Conservation (phyloP, 2,797 vertebrate species). For the Notolepis coatsorum region DNA sequence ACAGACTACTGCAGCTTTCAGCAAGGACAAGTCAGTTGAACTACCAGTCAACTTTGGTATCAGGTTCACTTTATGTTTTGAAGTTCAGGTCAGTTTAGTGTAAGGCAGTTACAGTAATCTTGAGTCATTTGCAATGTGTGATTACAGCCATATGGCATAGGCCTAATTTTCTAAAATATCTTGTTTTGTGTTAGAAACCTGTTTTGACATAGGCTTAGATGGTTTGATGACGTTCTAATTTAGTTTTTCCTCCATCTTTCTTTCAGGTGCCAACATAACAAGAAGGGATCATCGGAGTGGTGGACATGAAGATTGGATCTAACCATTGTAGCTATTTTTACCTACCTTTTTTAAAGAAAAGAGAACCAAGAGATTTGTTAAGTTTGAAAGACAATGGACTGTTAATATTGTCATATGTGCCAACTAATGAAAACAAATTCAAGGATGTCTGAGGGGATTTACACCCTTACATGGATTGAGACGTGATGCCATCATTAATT, state of each 20-base stretch:
- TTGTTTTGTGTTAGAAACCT: not conserved
- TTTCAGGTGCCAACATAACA: slow-evolving; percentile 55
- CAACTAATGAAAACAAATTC: slow-evolving; percentile 34
- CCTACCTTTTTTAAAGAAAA: not conserved
- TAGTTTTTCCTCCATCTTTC: not conserved
- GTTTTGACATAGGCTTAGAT: not conserved
- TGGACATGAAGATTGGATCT: slow-evolving; percentile 21
- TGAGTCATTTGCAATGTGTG: too few relatives aligned
- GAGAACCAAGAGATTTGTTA: too few relatives aligned
- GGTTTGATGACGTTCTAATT: slow-evolving; percentile 19
- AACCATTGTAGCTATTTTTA: not conserved
- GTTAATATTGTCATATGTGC: slow-evolving; percentile 11
- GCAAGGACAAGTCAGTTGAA: too few relatives aligned
- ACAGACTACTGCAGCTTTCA: too few relatives aligned
- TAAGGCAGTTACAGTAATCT: too few relatives aligned
- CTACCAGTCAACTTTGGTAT: too few relatives aligned
- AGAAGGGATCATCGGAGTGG: slow-evolving; percentile 14
- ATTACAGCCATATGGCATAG: too few relatives aligned
- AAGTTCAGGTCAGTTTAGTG: too few relatives aligned
- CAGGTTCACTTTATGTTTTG: too few relatives aligned
- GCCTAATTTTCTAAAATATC: too few relatives aligned
- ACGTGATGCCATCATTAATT: slow-evolving; percentile 67
- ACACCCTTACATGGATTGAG: slow-evolving; percentile 11
- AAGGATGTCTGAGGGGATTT: slow-evolving; percentile 26
- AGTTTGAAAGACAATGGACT: slow-evolving; percentile 7